Evolutionary conservation across 2,888 invertebrate genomes (phyloP), one percentile per base, ranked within the genome.

Genomic region (Gasteruption jaculator): DNA sequence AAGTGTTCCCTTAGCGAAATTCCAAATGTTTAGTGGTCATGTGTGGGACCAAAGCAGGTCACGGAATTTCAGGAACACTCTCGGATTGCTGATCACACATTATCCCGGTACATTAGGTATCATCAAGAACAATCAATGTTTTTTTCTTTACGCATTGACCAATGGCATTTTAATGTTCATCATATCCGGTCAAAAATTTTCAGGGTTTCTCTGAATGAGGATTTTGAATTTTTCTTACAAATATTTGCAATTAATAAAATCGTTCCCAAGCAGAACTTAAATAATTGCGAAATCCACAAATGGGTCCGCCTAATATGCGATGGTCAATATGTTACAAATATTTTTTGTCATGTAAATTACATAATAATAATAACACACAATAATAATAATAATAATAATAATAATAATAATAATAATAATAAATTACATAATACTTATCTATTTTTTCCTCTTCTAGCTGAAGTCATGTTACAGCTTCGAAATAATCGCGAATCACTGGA

Each of bases 1-100:
- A n/a, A 68, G 71, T 30, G 67, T 76, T 27, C 76, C 75, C 1
- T 53, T 76, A 37, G 63, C 65, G 19, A 65, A 68, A 36, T 73
- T 76, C 52, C 67, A 72, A 25, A 61, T 76, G 62, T 67, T 65
- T 46, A 69, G 71, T 41, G 72, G 72, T 11, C 63, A 68, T 46
- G 70, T 71, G 24, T 74, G 73, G 72, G 72, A 75, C 43, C 74
- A 74, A 50, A 70, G 67, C 49, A 65, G 68, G 46, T 72, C 73
- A 34, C 63, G 74, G 24, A 72, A 74, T 44, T 73, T 74, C 46
- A 58, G 72, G 43, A 64, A 63, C 37, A 74, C 73, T 18, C 58
- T 75, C 14, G 57, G 61, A 35, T 55, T 71, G 7, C 60, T 75
- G 18, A 66, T 73, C 29, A 56, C 56, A 24, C 63, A 73, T 52